Evolutionary conservation across 2,113 vertebrate species (phyloP), one percentile per base, ranked within the genome.

Genomic region (Gopherus flavomarginatus): DNA sequence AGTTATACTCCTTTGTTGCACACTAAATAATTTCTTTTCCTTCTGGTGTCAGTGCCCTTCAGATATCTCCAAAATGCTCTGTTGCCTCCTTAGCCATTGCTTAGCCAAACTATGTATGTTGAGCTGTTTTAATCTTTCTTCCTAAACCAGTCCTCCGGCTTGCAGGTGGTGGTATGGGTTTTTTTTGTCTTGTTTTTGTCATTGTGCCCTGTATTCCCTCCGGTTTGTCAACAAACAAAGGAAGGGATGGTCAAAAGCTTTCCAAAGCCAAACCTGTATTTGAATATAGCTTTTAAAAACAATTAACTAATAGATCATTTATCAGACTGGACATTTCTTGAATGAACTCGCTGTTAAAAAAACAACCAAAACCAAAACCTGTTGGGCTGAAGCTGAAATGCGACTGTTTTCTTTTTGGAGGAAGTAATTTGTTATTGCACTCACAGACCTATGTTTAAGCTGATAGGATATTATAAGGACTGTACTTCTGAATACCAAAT

Each of bases 401-500:
- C 84, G 90, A 31, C 42, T 54, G 22, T 81, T 72, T 54, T 42
- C n/a, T 53, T 89, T 78, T 75, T 85, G 72, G 85, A n/a, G 11
- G 81, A 12, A 5, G 49, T 82, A 78, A 91, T 54, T 27, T 50
- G 29, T 1, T 52, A 69, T 53, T 3, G 2, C 75, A 53, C 27
- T 53, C 31, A 81, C 50, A 53, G 44, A 65, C 14, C 12, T 83
- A 38, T 50, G 16, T 95, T 89, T 91, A 93, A 85, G 27, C 54
- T 83, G 44, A 75, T 86, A 81, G 29, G 24, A 3, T 56, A 38
- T 93, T 84, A 86, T 35, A 82, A 69, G 47, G 87, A 75, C 83
- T 96, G 86, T 91, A 83, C 81, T 95, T 92, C 38, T 96, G 54
- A 90, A 79, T 84, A 84, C 85, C 27, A 57, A 24, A 6, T 69